Conservation (phyloP, 2,797 vertebrate genomes). For the Aphelocoma californica region DNA sequence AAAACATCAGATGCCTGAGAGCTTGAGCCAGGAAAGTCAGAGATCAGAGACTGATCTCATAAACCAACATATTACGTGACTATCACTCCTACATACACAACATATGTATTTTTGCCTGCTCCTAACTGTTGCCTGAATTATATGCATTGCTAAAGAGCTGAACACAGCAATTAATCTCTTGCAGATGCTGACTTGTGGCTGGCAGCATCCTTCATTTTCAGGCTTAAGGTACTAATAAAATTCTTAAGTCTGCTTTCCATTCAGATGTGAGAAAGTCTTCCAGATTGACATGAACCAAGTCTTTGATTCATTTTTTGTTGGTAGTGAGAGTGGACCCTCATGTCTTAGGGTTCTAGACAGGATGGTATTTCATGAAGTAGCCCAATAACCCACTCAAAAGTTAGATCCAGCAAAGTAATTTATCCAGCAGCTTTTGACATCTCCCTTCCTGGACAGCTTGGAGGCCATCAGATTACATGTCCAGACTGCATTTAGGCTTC, state of each 20-base stretch:
- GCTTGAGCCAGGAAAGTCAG: conserved; percentile 5
- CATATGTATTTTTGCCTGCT: not conserved
- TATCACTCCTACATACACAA: not conserved
- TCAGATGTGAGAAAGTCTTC: conserved; percentile 1
- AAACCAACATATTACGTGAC: not conserved
- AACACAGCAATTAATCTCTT: conserved; percentile 34
- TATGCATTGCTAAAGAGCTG: conserved; percentile 16
- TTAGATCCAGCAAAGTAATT: not conserved
- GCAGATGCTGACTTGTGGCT: conserved; percentile 48
- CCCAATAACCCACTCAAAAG: not conserved
- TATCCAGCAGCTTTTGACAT: not conserved
- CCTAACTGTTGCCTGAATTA: conserved; percentile 26
- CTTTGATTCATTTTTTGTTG: conserved; percentile 2
- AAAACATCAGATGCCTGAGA: not conserved
- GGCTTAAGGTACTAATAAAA: conserved; percentile 48
- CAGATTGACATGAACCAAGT: not conserved
- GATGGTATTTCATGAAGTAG: not conserved
- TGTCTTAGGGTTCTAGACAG: not conserved
- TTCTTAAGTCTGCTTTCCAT: conserved; percentile 22
- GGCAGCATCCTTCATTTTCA: conserved; percentile 38
- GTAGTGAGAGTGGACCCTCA: not conserved
- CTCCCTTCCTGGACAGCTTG: not conserved
- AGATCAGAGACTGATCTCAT: not conserved
- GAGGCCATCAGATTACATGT: not conserved
- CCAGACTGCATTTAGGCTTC: not conserved